Base-by-base conservation (phyloP, 2,888 invertebrate species). In the Acanthosoma haemorrhoidale region DNA sequence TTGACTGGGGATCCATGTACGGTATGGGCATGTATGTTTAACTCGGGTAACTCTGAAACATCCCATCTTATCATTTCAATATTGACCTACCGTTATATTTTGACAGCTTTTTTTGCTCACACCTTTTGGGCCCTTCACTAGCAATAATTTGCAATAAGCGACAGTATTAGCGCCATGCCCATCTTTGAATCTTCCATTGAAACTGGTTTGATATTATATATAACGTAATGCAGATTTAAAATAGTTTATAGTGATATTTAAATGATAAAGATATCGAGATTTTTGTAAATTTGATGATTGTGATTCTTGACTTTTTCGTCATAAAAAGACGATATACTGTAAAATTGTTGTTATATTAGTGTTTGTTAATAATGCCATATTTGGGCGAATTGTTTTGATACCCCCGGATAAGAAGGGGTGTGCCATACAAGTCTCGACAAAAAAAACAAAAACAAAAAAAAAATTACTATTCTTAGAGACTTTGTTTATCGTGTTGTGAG, bases 11-110 rank as follows among this genome's bases (percentile, higher is more conserved):
- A 78, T 89, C 90, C 77, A 90, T 93, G 90, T 94, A 94, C 81
- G 92, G 92, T 78, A 91, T 93, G 83, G 92, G 92, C 80, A 92
- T 93, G 92, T 93, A 93, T 84, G 92, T 92, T 80, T 90, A 73
- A 73, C 61, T 66, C 63, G 39, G 39, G 36, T 59, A 57, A 32
- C 51, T 39, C 38, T 63, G 57, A 38, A 29, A 38, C 18, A 41
- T 39, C 68, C 68, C 71, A 59, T 68, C 51, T 63, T 51, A 51
- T 58, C 57, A 63, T 63, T 69, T 58, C 63, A 64, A 25, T 64
- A 64, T 41, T 15, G 39, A 41, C 31, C 41, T 69, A 68, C 69
- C 71, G 64, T 60, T 41, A 39, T 63, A 63, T 70, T 68, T 72
- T 64, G 70, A 71, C 68, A 67, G 73, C 73, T 73, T 73, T 67